Base-by-base conservation (phyloP, 2,797 vertebrate genomes). In the Gymnopithys bicolor region DNA sequence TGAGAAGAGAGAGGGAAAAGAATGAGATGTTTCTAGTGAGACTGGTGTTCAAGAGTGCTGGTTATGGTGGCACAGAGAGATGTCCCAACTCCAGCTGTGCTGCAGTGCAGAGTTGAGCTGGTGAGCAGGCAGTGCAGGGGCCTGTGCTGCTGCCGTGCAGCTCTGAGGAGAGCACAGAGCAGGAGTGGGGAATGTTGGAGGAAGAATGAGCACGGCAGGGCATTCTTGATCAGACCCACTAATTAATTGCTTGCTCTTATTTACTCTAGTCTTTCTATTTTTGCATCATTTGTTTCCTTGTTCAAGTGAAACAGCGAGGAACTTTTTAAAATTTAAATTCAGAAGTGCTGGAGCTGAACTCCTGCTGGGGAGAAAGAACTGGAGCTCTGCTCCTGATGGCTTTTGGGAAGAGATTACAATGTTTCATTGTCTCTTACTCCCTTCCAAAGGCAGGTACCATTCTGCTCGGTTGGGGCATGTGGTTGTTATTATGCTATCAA, bases 251-350 rank as follows among this genome's bases (percentile, higher is more conserved):
- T 91, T 76, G 69, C 82, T 92, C 74, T 93, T 94, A 30, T 95
- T 92, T 95, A 83, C 79, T 94, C 67, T 60, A 67, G 9, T 94
- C 86, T 96, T 91, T 94, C 84, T 83, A 51, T 84, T 93, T 96
- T 96, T 97, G 96, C 95, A 94, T 95, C 76, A 93, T 92, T 97
- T 96, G 73, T 96, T 97, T 90, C 79, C 71, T 82, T 81, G 73
- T 87, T 97, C 92, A 88, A 96, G 92, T 4, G 46, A 94, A 96
- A 91, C 92, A 94, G 92, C 8, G 3, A 95, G 90, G 71, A 82
- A 94, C 95, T 94, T 96, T 78, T 71, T n/a, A 66, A 92, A 91
- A 93, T 94, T 95, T 93, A 77, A 94, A 90, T 94, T 87, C 74
- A 27, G 71, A 93, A 94, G 80, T 64, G 77, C 74, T 94, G 71